Base-by-base conservation (phyloP, 1,140 invertebrate species). In the Trichonephila clavata region DNA sequence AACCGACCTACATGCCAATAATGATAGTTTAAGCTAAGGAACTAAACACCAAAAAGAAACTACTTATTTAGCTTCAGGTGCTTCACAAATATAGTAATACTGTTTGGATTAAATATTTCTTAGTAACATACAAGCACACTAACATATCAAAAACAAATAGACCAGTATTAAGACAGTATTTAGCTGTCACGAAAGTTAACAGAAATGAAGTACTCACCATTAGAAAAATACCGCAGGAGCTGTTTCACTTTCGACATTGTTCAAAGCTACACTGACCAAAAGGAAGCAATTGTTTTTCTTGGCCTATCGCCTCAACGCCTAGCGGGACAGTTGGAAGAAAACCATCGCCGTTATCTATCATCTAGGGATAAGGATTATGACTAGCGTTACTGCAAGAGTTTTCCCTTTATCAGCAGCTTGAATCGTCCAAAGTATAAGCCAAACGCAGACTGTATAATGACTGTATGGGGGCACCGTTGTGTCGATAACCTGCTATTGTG, bases 401-500 rank as follows among this genome's bases (percentile, higher is more conserved):
- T 92, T 92, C 80, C 71, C 59, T n/a, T 80, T 61, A 65, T 92
- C 59, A 92, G 39, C 24, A 60, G 32, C 32, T 57, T 24, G 57
- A 59, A 81, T 90, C 71, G 89, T 90, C 89, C 24, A 21, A 81
- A 50, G 10, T 57, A 81, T 21, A 81, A 81, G 90, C 80, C 90
- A 84, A 84, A 84, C 60, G 71, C 59, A 65, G 80, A 43, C 80
- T 39, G 32, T 60, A 92, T 59, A 84, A 92, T 83, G 61, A 63
- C 50, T 59, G 18, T 84, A 63, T 84, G 77, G 57, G 32, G 81
- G 59, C 81, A 84, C 32, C 21, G 71, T n/a, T 32, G 63, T 86
- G 91, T 86, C 81, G 91, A 92, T 92, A 92, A 92, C 91, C 81
- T 92, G 63, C 91, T 60, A 92, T 92, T 92, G 91, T 92, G 91